Percentiles rank a stretch among this genome's conserved stretches.
These are phyloP conservation scores for Drosophila tristis DNA, from an alignment of 1,140 invertebrate species.

Conservation along the genomic window DNA sequence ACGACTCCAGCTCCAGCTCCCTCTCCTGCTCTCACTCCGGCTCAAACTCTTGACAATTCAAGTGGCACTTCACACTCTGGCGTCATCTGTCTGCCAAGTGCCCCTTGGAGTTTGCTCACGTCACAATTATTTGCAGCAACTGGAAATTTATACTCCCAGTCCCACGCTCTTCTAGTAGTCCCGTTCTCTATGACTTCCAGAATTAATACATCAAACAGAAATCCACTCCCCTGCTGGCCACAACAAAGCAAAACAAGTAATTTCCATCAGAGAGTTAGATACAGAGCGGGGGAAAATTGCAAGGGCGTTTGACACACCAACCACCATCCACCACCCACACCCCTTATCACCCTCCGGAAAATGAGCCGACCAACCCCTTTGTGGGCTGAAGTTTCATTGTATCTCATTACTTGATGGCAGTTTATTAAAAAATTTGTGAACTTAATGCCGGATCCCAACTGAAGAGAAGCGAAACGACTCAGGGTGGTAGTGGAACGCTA, in stretches of 20 bases:
- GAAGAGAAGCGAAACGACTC: not conserved
- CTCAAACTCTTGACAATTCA: constrained; percentile 57
- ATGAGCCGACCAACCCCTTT: constrained; percentile 19
- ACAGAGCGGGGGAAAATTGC: constrained; percentile 26
- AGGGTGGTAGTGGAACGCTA: constrained; percentile 11
- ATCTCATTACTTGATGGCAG: constrained; percentile 67
- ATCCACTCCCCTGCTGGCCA: constrained; percentile 48
- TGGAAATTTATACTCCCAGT: constrained; percentile 68
- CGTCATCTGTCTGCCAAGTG: constrained; percentile 69
- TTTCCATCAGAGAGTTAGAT: constrained; percentile 42
- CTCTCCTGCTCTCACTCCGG: constrained; percentile 31
- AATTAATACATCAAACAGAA: constrained; percentile 70
- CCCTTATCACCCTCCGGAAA: constrained; percentile 1
- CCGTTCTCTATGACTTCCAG: constrained; percentile 31
- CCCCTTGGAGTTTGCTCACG: constrained; percentile 70
- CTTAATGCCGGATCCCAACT: constrained; percentile 45
- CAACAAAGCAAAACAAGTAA: constrained; percentile 70
- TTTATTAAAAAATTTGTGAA: constrained; percentile 81
- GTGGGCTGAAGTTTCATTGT: constrained; percentile 48
- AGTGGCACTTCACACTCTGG: constrained; percentile 67
- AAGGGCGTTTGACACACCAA: constrained; percentile 39
- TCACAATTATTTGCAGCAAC: constrained; percentile 81
- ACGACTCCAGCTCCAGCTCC: constrained; percentile 33
- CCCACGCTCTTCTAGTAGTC: not conserved
- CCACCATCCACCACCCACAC: not conserved